These are phyloP conservation scores for Cladopsammia gracilis DNA, from an alignment of 64 coral and sea anemone species.

Conservation along the genomic window DNA sequence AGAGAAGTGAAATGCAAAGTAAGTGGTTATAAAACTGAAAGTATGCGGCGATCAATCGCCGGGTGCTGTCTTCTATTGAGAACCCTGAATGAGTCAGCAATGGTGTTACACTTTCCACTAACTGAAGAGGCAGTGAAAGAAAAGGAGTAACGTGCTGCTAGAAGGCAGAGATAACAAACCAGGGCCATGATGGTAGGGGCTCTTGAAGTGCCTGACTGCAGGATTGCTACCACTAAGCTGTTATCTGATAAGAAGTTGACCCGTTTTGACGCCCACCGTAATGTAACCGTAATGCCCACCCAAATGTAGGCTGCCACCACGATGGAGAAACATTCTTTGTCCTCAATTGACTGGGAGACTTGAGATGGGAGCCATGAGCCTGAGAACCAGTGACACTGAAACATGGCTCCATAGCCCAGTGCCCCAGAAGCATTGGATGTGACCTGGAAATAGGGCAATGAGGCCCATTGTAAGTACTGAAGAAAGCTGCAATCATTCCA, in stretches of 20 bases:
- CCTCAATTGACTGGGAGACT: conserved; percentile 23
- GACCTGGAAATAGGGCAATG: conserved; percentile 41
- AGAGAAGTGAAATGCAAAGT: no score
- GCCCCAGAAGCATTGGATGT: conserved; percentile 48
- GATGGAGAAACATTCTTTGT: conserved; percentile 40
- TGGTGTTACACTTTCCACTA: conserved; percentile 7
- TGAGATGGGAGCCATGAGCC: conserved; percentile 18
- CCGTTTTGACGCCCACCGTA: conserved; percentile 7
- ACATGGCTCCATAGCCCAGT: neutral
- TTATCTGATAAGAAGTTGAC: no score
- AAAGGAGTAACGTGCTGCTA: conserved; percentile 8
- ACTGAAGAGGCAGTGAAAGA: conserved; percentile 3
- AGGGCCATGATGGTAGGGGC: conserved; percentile 20
- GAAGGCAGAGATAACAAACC: neutral
- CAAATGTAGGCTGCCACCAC: conserved; percentile 29
- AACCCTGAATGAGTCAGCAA: neutral
- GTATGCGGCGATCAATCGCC: no score
- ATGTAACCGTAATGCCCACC: neutral
- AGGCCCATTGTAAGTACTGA: neutral
- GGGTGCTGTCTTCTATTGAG: no score
- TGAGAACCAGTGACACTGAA: conserved; percentile 21
- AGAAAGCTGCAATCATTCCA: conserved; percentile 63
- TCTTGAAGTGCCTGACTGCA: conserved; percentile 10
- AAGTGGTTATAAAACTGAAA: no score
- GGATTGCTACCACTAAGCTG: conserved; percentile 34